phyloP scores from a whole-genome alignment of 1,140 invertebrate species.

The Nylanderia fulva region DNA sequence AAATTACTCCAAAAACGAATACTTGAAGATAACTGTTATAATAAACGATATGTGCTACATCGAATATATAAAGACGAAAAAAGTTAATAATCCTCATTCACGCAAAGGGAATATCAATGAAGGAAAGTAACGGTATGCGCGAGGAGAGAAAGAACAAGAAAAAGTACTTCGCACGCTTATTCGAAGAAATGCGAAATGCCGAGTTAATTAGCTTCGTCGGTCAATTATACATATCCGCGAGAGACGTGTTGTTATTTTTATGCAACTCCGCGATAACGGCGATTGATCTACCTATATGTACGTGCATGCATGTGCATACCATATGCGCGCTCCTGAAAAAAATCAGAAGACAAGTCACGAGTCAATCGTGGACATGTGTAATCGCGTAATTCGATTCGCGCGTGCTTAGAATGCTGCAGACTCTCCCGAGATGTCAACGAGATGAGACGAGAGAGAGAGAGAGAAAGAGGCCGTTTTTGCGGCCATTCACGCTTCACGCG shows the following conservation, averaged over 20 bases:
- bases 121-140: constrained; percentile 39
- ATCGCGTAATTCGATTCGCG: constrained; percentile 75
- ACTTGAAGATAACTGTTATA: constrained; percentile 7
- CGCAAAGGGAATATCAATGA: constrained; percentile 31
- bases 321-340: constrained; percentile 35
- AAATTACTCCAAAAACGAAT: too few species aligned
- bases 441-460: not conserved
- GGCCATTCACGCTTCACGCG: constrained; percentile 45
- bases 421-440: not conserved
- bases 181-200: constrained; percentile 18
- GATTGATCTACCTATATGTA: not conserved
- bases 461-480: constrained; percentile 5
- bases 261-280: constrained; percentile 10
- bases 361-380: constrained; percentile 77
- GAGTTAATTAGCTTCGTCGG: constrained; percentile 33
- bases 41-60: not conserved
- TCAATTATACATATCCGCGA: not conserved
- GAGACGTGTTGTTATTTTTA: constrained; percentile 20
- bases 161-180: constrained; percentile 25
- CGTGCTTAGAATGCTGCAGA: constrained; percentile 74
- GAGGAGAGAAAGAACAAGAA: constrained; percentile 27
- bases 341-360: constrained; percentile 81
- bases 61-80: not conserved
- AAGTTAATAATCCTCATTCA: not conserved
- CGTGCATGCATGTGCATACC: not conserved